Base-by-base conservation (phyloP, 2,113 vertebrate species). In the rat (Rattus norvegicus) region DNA sequence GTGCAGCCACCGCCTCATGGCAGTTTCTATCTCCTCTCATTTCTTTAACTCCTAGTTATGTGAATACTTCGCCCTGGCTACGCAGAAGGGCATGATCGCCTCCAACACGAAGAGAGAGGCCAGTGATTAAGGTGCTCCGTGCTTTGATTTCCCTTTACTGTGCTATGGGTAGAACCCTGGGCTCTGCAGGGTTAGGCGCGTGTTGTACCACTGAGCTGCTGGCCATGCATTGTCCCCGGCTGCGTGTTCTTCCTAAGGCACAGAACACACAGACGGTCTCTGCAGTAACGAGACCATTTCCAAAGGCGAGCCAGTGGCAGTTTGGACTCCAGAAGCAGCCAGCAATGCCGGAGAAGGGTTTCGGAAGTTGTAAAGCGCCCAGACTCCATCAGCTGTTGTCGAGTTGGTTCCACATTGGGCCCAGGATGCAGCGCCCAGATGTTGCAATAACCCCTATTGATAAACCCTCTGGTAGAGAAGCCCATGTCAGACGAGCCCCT, bases 1-100 rank as follows among this genome's bases (percentile, higher is more conserved):
- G 5, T 72, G 84, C 20, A 77, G n/a, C 26, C 39, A 30, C 28
- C 79, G n/a, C 83, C 83, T 91, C 49, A 47, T 76, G 39, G 63
- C 52, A 5, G 54, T 61, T 90, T 52, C 92, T 19, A 43, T 95
- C 94, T 90, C 22, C 10, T 84, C 47, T 70, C 61, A 56, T 79
- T 85, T 93, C 49, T 73, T 90, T 77, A 89, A 59, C 52, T 72
- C 47, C 22, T 83, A n/a, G 36, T 91, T 76, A 86, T 2, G 33
- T 63, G 19, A 81, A 81, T 43, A 54, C 11, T 49, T 16, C 43
- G 19, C 75, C 80, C 39, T 80, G 77, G 16, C 52, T 36, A 36
- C 10, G 12, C 7, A 36, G 59, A 90, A 76, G 16, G 20, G 26
- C 36, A 73, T 14, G 56, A 28, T 43, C 43, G 79, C 36, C 17